These are phyloP conservation scores for Sarcophaga subvicina DNA, from an alignment of 2,888 invertebrate species.

Conservation along the genomic window DNA sequence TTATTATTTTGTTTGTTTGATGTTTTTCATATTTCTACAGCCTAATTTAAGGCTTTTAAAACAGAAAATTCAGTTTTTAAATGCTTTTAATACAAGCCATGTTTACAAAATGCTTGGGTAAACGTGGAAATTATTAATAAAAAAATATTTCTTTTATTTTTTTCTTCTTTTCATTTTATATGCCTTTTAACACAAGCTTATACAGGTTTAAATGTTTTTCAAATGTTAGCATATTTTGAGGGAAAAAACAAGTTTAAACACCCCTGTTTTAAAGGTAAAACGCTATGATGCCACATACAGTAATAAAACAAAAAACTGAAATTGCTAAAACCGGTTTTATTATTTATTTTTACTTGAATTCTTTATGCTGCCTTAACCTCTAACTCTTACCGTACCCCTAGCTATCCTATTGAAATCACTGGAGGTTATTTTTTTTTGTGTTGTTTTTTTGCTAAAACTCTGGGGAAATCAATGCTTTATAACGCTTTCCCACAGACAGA, in stretches of 20 bases:
- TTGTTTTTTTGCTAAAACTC: constrained; percentile 58
- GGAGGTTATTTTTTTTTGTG: neutral
- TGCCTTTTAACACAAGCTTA: neutral
- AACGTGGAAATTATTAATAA: neutral
- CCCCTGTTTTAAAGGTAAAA: neutral
- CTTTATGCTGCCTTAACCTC: constrained; percentile 6
- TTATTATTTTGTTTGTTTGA: neutral
- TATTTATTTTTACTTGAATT: constrained; percentile 13
- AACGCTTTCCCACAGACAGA: constrained; percentile 63
- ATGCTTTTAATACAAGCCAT: too few species aligned
- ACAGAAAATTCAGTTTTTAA: neutral
- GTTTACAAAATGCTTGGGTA: neutral
- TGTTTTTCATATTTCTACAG: neutral
- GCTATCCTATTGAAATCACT: neutral
- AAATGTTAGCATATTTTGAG: neutral
- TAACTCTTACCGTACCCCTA: neutral
- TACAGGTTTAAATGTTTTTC: neutral
- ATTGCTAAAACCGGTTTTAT: constrained; percentile 27
- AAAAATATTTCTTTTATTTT: neutral
- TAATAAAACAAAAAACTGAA: neutral
- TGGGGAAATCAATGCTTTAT: constrained; percentile 76
- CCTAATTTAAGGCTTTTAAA: neutral
- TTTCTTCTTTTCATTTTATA: neutral
- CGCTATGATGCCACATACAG: neutral
- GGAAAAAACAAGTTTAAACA: neutral